A percentile compares a stretch with the other conserved stretches of the same genome.
Evolutionary conservation across 1,140 invertebrate genomes (phyloP).

Genomic region (Globodera rostochiensis): DNA sequence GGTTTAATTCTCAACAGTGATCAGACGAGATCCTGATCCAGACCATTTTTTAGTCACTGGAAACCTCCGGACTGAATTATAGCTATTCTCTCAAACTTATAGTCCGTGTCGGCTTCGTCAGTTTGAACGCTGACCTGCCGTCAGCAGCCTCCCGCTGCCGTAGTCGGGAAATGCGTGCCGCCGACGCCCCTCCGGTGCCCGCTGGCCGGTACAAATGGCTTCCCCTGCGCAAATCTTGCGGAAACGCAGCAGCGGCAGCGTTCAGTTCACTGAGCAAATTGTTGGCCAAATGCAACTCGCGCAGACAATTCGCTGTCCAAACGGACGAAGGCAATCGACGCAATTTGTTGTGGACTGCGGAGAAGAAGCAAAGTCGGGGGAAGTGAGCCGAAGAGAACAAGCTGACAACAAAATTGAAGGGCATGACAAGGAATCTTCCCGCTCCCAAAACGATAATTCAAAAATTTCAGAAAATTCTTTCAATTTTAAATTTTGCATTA

Average conservation of each 20-base stretch:
- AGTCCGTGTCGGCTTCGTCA: not conserved
- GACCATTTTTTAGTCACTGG: not conserved
- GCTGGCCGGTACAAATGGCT: slow-evolving; percentile 1
- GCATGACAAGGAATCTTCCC: too few relatives aligned
- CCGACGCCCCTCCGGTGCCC: slow-evolving; percentile 7
- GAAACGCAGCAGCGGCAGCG: not conserved
- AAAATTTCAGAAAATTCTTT: too few relatives aligned
- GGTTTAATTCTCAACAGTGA: too few relatives aligned
- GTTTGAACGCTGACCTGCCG: not conserved
- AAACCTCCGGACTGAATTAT: too few relatives aligned
- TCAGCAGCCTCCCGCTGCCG: slow-evolving; percentile 2
- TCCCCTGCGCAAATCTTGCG: slow-evolving; percentile 25
- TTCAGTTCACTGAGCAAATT: slow-evolving; percentile 78
- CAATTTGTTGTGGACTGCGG: slow-evolving; percentile 92
- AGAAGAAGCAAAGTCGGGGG: slow-evolving; percentile 79
- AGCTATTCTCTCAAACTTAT: too few relatives aligned
- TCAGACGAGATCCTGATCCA: not conserved
- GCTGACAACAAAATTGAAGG: slow-evolving; percentile 71
- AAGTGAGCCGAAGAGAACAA: slow-evolving; percentile 77
- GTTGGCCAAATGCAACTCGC: slow-evolving; percentile 85
- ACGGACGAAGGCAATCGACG: slow-evolving; percentile 80
- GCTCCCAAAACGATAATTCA: too few relatives aligned
- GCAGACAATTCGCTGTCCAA: slow-evolving; percentile 84
- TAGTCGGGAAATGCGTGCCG: slow-evolving; percentile 13
- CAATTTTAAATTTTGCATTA: too few relatives aligned